A percentile compares a stretch with the other conserved stretches of the same genome.
phyloP scores from a whole-genome alignment of 2,797 vertebrate genomes.

The Sciaenops ocellatus region DNA sequence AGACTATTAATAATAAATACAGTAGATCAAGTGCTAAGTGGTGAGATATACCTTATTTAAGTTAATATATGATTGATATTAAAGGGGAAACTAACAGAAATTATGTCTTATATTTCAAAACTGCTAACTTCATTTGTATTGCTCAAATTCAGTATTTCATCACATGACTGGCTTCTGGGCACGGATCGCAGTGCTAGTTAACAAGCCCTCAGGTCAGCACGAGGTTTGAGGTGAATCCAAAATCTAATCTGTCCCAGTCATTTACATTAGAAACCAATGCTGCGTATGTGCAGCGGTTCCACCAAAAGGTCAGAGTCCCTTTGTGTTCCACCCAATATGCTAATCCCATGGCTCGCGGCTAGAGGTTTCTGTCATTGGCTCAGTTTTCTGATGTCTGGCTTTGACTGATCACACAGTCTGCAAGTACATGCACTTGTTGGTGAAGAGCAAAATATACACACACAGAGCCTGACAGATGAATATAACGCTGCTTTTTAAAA shows the following conservation, averaged over 20 bases:
- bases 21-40: neutral
- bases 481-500: constrained; percentile 21
- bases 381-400: constrained; percentile 45
- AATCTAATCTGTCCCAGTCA: constrained; percentile 36
- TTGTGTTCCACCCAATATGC: constrained; percentile 51
- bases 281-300: constrained; percentile 33
- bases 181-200: constrained; percentile 26
- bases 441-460: constrained; percentile 7
- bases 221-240: constrained; percentile 47
- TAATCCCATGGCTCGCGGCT: constrained; percentile 30
- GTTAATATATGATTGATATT: neutral
- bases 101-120: neutral
- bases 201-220: constrained; percentile 32
- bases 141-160: constrained; percentile 27
- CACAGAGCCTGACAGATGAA: neutral
- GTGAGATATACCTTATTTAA: neutral
- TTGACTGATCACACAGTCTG: constrained; percentile 33
- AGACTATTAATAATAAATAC: neutral
- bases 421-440: constrained; percentile 13
- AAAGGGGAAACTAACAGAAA: neutral
- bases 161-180: constrained; percentile 16
- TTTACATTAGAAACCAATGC: constrained; percentile 51
- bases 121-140: neutral
- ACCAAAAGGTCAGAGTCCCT: constrained; percentile 51
- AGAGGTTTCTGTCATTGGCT: constrained; percentile 27